Base-by-base conservation (phyloP, 1,140 invertebrate species). In the Drosophila tropicalis region DNA sequence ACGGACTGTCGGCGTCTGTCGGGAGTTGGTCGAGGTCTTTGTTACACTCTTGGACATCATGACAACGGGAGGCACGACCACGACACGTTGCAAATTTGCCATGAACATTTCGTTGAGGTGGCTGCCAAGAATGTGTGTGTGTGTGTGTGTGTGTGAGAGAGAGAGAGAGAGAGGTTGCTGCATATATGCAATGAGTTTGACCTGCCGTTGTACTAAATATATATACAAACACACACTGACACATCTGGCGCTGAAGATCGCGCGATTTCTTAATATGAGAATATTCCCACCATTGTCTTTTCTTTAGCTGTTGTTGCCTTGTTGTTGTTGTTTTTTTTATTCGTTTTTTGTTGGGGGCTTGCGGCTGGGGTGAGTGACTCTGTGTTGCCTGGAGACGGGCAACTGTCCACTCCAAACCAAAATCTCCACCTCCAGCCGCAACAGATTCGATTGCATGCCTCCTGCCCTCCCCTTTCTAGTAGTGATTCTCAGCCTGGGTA, bases 221-320 rank as follows among this genome's bases (percentile, higher is more conserved):
- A 86, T 82, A 82, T 69, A 89, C 61, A 76, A 78, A 54, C 77
- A 74, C 29, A 83, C 56, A 77, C 76, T 67, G 68, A 83, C 84
- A 87, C 84, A 87, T 79, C 79, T 83, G 85, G 84, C 80, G 84
- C 84, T 84, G 80, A 76, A 87, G 84, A 89, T 89, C 81, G 85
- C 84, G 84, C 84, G 84, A 87, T 90, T 90, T 90, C 83, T 83
- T 90, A 90, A 90, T 90, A 91, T 91, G 90, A 91, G 90, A 91
- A 91, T 86, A 86, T 91, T 91, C 90, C 87, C 90, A 91, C 90
- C 87, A 91, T 91, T 91, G 90, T 91, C 72, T 87, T 72, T 70
- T 36, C 39, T 17, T 12, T 62, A 17, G 22, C 40, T 62, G 54
- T 54, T 68, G 40, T 61, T 9, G 61, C 15, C 22, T 55, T 7